Evolutionary conservation across 2,888 invertebrate genomes (phyloP).

Genomic region (Caenorhabditis macrosperma): DNA sequence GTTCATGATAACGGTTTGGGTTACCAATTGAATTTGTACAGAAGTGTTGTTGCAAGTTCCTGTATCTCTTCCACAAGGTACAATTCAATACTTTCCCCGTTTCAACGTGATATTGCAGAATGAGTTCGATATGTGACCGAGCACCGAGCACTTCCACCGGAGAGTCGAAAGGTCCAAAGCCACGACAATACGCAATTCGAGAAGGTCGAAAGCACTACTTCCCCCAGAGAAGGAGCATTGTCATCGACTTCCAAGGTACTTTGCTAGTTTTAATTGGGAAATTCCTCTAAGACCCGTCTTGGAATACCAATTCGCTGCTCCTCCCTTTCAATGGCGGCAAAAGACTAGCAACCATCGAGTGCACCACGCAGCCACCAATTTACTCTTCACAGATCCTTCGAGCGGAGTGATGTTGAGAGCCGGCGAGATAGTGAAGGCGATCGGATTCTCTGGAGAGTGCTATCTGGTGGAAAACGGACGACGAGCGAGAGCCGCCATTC

Average conservation of each 20-base stretch:
- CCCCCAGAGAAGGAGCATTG: slow-evolving; percentile 61
- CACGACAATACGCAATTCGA: slow-evolving; percentile 60
- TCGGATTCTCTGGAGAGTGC: slow-evolving; percentile 66
- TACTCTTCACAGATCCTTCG: slow-evolving; percentile 55
- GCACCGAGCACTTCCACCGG: slow-evolving; percentile 3
- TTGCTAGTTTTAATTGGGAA: neutral
- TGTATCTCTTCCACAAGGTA: slow-evolving; percentile 52
- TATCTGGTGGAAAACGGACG: slow-evolving; percentile 62
- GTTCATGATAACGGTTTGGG: slow-evolving; percentile 57
- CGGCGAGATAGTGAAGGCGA: slow-evolving; percentile 64
- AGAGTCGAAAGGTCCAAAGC: slow-evolving; percentile 23
- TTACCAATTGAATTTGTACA: slow-evolving; percentile 62
- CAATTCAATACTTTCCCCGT: no score
- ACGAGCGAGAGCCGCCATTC: slow-evolving; percentile 57
- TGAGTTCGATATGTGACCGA: slow-evolving; percentile 24
- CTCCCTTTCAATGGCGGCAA: neutral
- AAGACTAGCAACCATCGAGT: neutral
- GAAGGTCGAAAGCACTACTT: slow-evolving; percentile 62
- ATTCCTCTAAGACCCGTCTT: neutral
- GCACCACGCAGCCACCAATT: no score
- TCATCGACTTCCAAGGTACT: slow-evolving; percentile 65
- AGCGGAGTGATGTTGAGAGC: slow-evolving; percentile 61
- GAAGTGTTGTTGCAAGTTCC: slow-evolving; percentile 65
- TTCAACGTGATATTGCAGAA: slow-evolving; percentile 1
- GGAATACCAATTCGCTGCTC: neutral